A percentile compares a stretch with the other conserved stretches of the same genome.
Conservation (phyloP, 2,888 invertebrate genomes). For the Rugalucina vietnamica region DNA sequence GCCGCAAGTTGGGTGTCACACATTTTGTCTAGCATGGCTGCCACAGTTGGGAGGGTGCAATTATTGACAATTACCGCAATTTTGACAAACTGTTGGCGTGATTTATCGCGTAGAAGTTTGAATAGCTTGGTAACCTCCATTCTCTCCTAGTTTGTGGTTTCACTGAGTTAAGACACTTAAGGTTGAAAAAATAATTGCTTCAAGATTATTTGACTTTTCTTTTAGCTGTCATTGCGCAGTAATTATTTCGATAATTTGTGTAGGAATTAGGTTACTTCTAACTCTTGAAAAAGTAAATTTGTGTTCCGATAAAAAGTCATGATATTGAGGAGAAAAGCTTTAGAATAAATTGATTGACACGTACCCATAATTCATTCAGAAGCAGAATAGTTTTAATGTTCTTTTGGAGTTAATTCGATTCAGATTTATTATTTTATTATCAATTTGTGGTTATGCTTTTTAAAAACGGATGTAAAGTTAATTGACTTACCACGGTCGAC, state of each 20-base stretch:
- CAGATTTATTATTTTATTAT: neutral
- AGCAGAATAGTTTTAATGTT: neutral
- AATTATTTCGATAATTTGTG: no score
- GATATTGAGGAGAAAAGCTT: neutral
- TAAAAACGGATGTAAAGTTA: neutral
- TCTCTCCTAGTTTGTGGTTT: neutral
- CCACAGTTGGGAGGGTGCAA: neutral
- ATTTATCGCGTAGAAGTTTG: neutral
- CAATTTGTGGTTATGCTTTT: no score
- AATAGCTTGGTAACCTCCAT: neutral
- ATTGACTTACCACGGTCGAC: neutral
- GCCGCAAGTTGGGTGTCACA: neutral
- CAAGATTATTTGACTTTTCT: neutral
- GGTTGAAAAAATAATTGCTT: neutral
- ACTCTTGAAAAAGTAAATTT: neutral
- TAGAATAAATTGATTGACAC: neutral
- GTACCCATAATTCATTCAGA: neutral
- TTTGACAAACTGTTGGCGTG: neutral
- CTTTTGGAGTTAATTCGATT: neutral
- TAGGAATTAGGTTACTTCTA: no score
- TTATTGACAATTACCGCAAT: slow-evolving; percentile 7
- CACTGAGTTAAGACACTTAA: neutral
- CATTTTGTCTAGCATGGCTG: neutral
- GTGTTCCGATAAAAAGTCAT: neutral
- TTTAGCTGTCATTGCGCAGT: no score